phyloP scores from a whole-genome alignment of 2,797 vertebrate genomes.

The Cygnus olor region DNA sequence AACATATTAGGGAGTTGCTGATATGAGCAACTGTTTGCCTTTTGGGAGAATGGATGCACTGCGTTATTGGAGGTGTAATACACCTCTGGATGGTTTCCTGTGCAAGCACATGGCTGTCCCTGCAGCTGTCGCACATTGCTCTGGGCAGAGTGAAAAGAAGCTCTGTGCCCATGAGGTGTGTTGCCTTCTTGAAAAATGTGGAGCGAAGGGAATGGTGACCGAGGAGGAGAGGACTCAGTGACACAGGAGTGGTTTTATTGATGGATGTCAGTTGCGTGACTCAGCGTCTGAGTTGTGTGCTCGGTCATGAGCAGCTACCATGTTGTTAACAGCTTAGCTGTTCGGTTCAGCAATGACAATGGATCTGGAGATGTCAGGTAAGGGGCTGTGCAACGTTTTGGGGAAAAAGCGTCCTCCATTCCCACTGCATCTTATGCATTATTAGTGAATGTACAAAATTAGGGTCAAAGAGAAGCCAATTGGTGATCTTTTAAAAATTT shows the following conservation, averaged over 20 bases:
- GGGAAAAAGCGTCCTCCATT: background rate
- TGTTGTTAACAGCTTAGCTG: background rate
- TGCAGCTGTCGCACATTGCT: background rate
- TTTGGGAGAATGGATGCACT: background rate
- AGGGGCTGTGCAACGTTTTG: background rate
- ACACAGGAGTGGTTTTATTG: background rate
- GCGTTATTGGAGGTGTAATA: background rate
- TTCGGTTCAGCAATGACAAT: background rate
- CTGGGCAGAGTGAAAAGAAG: background rate
- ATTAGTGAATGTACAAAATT: background rate
- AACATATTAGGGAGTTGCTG: background rate
- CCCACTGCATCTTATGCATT: background rate
- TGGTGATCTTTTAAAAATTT: background rate
- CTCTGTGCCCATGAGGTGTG: background rate
- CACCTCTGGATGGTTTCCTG: background rate
- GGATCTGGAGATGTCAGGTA: background rate
- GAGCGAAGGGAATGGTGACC: background rate
- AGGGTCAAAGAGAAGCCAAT: background rate
- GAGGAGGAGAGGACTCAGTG: background rate
- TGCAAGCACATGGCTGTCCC: background rate
- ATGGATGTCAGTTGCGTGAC: background rate
- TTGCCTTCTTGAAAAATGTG: background rate
- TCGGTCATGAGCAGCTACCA: accelerated
- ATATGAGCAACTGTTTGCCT: background rate
- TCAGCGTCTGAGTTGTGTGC: background rate